Base-by-base conservation (phyloP, 2,888 invertebrate species). In the Patella caerulea region DNA sequence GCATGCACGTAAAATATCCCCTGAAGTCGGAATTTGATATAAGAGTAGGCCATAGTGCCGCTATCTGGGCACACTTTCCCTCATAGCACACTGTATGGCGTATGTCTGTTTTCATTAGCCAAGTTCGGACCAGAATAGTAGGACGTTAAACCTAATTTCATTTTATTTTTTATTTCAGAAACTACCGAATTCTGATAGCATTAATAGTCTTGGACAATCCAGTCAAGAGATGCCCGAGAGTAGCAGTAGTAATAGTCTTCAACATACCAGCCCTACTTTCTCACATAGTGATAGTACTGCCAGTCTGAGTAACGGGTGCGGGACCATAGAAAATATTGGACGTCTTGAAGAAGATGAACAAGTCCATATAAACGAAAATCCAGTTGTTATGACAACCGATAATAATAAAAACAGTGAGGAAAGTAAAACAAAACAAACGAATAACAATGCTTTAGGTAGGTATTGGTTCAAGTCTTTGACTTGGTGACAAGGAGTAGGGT, bases 381-480 rank as follows among this genome's bases (percentile, higher is more conserved):
- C 65, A 12, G 82, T 82, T 70, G 79, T 80, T 71, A 78, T 77
- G 65, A 80, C 80, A 56, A 80, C 79, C 34, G 78, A 78, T 12
- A 79, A 81, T 73, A 86, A 80, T 79, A 83, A 83, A 77, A 81
- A 78, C 72, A 70, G 77, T 19, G 74, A 77, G 17, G 52, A 73
- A 19, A 74, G 74, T 54, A 73, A 78, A 17, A 65, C 70, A 11
- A 79, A 82, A 71, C 73, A 79, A 71, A 82, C 82, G 15, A 85
- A 83, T 69, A 85, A 83, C 74, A 83, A 81, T 76, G 73, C 81
- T 19, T 74, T 77, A 75, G 84, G 83, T 84, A 78, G 29, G 55
- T 52, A 34, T n/a, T 0, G 52, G 70, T 24, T 19, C 7, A 45
- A 45, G 45, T 29, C 29, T 29, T 29, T 29, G 2, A 29, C 29